phyloP scores from a whole-genome alignment of 1,140 invertebrate species.

The Drosophila sucinea region DNA sequence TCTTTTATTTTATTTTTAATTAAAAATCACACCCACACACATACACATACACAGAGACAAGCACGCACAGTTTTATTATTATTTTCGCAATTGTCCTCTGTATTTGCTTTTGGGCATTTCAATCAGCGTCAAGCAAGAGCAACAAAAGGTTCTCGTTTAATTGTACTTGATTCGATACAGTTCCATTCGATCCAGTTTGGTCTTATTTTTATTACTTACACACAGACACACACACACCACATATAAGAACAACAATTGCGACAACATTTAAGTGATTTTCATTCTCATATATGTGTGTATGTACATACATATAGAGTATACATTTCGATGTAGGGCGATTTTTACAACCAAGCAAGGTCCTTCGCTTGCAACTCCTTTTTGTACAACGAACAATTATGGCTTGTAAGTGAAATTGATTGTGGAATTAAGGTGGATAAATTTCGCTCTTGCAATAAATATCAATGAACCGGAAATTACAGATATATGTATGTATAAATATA shows the following conservation, averaged over 20 bases:
- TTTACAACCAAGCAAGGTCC: slow-evolving; percentile 14
- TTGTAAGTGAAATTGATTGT: slow-evolving; percentile 22
- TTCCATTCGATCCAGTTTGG: slow-evolving; percentile 12
- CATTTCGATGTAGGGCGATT: slow-evolving; percentile 26
- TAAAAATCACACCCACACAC: slow-evolving; percentile 5
- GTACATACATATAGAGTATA: neutral
- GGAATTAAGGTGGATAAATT: slow-evolving; percentile 21
- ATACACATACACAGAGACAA: neutral
- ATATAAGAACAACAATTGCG: slow-evolving; percentile 13
- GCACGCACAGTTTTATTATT: neutral
- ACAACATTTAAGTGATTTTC: slow-evolving; percentile 44
- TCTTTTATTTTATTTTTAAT: slow-evolving; percentile 4
- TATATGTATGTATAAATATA: neutral
- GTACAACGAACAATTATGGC: slow-evolving; percentile 11
- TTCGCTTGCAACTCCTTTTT: slow-evolving; percentile 1
- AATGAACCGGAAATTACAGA: slow-evolving; percentile 4
- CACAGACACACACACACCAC: slow-evolving; percentile 5
- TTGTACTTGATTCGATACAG: slow-evolving; percentile 22
- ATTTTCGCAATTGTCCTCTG: slow-evolving; percentile 9
- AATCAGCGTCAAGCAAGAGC: slow-evolving; percentile 13
- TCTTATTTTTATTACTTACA: slow-evolving; percentile 15
- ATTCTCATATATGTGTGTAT: slow-evolving; percentile 35
- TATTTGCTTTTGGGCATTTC: slow-evolving; percentile 16
- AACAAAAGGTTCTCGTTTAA: slow-evolving; percentile 21
- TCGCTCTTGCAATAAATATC: slow-evolving; percentile 15